Evolutionary conservation across 2,797 vertebrate species (phyloP), one percentile per base, ranked within the genome.

Genomic region (Poecilia wingei): DNA sequence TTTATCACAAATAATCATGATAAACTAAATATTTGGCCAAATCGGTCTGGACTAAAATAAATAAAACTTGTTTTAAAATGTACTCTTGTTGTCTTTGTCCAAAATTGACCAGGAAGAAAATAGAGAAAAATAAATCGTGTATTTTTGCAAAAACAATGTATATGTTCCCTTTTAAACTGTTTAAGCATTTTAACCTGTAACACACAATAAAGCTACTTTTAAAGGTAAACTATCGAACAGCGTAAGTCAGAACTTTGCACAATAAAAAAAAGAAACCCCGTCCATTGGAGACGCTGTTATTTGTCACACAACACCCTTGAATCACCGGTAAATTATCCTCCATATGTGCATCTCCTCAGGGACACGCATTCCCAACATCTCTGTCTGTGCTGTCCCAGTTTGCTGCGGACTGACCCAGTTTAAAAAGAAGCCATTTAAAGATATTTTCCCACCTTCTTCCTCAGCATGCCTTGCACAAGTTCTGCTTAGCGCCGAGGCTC

Each of bases 341-440:
- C 8, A 49, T 39, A 31, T 72, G 45, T 70, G 7, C 61, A 81
- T 28, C 45, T 57, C 68, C 76, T 53, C 43, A 16, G 59, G 47
- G 9, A 36, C 46, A 72, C 53, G 10, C 25, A 61, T 16, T 6
- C 70, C 10, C 14, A 64, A 80, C 74, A 73, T 72, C 69, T 85
- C 76, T 49, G 71, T 78, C 77, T 75, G 43, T 69, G 77, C 33
- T 53, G 82, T 88, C 84, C 82, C 86, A 74, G 81, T 82, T 84
- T 86, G 84, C 84, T 87, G 79, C 43, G 39, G 33, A 70, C 76
- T 92, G 93, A 93, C 92, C 92, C 84, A 70, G 78, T 57, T 78
- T 80, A 16, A 28, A 69, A n/a, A 10, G 76, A 80, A 28, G 80
- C 79, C 47, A 77, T 71, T 71, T 46, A 16, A 43, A 79, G 70